Base-by-base conservation (phyloP, 2,888 invertebrate genomes). In the Drosophila sordidula region DNA sequence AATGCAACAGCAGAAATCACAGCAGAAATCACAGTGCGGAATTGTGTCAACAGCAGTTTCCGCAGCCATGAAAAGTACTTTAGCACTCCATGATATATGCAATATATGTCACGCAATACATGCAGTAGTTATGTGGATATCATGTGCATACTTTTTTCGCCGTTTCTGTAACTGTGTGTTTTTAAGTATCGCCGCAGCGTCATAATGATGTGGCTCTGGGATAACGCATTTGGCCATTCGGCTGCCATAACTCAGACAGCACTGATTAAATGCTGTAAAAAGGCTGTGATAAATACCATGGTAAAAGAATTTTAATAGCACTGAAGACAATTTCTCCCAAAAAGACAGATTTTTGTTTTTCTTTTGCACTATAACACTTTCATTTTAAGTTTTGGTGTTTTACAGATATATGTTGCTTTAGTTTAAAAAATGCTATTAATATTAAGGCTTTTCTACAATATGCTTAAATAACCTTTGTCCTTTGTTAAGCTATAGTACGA, bases 41-140 rank as follows among this genome's bases (percentile, higher is more conserved):
- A 85, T 76, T 88, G 80, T 85, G 84, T 86, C 84, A 88, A 85
- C 89, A 85, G 64, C 54, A 70, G 51, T 54, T 46, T 55, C 58
- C 25, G 42, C 82, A 58, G 47, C 47, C 61, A 61, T 67, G 65
- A 59, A 62, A 62, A 66, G 57, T 57, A 29, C 61, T 61, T 70
- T 62, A 39, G 45, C 52, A 39, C 45, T 49, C 75, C 34, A 34
- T 22, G 34, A 50, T 70, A 62, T 64, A 39, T 47, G 54, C 70
- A 69, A 75, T 51, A 52, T 38, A 36, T 36, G 34, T 38, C 29
- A 16, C 9, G 8, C 36, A 26, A 63, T 34, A 18, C 18, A 55
- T 32, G 42, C 22, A 9, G 16, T 49, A 42, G 41, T 49, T 56
- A 22, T 52, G 47, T 22, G 41, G 50, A 46, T 55, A 57, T 46